Evolutionary conservation across 2,888 invertebrate species (phyloP).

Genomic region (Amphipoea lucens): DNA sequence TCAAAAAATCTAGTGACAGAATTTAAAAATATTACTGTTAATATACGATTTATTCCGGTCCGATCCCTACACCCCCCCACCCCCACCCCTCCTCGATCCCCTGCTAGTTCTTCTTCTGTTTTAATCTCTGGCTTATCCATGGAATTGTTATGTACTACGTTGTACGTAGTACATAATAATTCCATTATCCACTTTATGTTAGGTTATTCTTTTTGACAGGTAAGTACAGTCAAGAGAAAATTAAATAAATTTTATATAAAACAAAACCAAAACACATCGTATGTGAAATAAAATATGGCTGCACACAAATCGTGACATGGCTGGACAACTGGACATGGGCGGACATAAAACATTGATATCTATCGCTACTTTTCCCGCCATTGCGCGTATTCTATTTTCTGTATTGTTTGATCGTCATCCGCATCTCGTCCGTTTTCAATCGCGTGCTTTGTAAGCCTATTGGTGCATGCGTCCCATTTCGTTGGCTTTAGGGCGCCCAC

Average conservation of each 20-base stretch:
- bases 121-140: too few relatives aligned
- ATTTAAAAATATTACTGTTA: background rate
- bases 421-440: conserved; percentile 36
- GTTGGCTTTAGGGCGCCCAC: too few relatives aligned
- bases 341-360: conserved; percentile 53
- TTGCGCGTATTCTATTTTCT: conserved; percentile 45
- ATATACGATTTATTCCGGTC: background rate
- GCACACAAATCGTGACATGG: background rate
- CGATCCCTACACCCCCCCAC: too few relatives aligned
- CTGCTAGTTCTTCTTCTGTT: too few relatives aligned
- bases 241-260: too few relatives aligned
- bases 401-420: conserved; percentile 38
- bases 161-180: too few relatives aligned
- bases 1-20: too few relatives aligned
- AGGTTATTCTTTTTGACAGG: too few relatives aligned
- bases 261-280: background rate
- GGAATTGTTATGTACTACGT: too few relatives aligned
- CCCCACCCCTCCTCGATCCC: too few relatives aligned
- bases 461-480: conserved; percentile 36
- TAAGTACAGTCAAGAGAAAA: too few relatives aligned
- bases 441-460: conserved; percentile 31
- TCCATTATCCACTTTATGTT: too few relatives aligned
- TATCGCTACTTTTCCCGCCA: conserved; percentile 34
- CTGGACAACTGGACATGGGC: conserved; percentile 18
- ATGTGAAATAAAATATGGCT: conserved; percentile 27